Base-by-base conservation (phyloP, 2,797 vertebrate species). In the Petrocephalus schoutedeni region DNA sequence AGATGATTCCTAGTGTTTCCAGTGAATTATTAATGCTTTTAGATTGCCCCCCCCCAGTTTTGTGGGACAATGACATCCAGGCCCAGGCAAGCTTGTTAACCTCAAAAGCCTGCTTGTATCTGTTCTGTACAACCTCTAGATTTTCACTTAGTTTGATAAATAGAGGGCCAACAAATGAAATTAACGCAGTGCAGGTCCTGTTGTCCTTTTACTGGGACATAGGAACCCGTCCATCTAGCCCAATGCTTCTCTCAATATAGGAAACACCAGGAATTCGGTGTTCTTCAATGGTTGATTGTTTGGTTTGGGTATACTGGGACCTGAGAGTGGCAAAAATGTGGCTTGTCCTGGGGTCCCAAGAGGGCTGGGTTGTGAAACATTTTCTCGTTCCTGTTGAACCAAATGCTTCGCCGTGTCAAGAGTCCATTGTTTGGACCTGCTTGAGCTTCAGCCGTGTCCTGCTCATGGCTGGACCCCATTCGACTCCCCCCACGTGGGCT, bases 61-160 rank as follows among this genome's bases (percentile, higher is more conserved):
- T 71, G 41, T 83, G 86, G 4, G 57, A 91, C 89, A 86, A 53
- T 90, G 91, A 88, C 90, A 89, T 87, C 91, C 87, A 89, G 91
- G 92, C 91, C 90, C 88, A 89, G 88, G 86, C 89, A 91, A 90
- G 86, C 93, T 94, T 92, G 92, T 94, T 95, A 95, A 93, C 0
- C 49, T 51, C 4, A n/a, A n/a, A n/a, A n/a, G n/a, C n/a, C n/a
- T n/a, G n/a, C n/a, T n/a, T n/a, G n/a, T n/a, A n/a, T n/a, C n/a
- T n/a, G n/a, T n/a, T n/a, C n/a, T n/a, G n/a, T n/a, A n/a, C n/a
- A n/a, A n/a, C 0, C 49, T 51, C 4, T 51, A 51, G 49, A 8
- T 4, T 3, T 67, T 32, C 9, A 32, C 61, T 67, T 67, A 10
- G 23, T 32, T 28, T 67, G 61, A 67, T 67, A 36, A 71, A 71